Percentiles rank a stretch among this genome's conserved stretches.
These are phyloP conservation scores for Melangyna quadrimaculata DNA, from an alignment of 2,888 invertebrate species.

Conservation along the genomic window DNA sequence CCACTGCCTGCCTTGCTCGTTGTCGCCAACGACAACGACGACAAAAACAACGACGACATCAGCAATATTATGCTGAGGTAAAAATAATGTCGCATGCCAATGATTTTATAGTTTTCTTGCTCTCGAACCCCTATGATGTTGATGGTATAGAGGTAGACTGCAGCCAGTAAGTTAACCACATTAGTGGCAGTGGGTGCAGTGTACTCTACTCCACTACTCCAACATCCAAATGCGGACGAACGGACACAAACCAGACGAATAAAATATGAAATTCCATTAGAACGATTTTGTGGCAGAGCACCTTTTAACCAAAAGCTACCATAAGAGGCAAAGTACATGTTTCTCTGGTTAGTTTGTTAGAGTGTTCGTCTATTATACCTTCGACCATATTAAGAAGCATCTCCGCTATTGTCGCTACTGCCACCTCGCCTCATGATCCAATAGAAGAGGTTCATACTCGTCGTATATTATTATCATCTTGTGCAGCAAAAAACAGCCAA, in stretches of 20 bases:
- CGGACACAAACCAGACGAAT: conserved; percentile 41
- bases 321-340: not conserved
- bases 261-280: conserved; percentile 70
- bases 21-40: conserved; percentile 5
- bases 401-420: not conserved
- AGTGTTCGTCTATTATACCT: not conserved
- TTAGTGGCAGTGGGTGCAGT: conserved; percentile 70
- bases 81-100: conserved; percentile 58
- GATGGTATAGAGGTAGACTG: not conserved
- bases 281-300: conserved; percentile 67
- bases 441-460: conserved; percentile 6
- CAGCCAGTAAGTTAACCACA: conserved; percentile 60
- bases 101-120: conserved; percentile 51
- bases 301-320: conserved; percentile 33
- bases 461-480: conserved; percentile 15
- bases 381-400: conserved; percentile 2
- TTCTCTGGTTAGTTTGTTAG: not conserved
- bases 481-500: conserved; percentile 31
- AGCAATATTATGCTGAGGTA: conserved; percentile 15
- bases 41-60: not conserved
- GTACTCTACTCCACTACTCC: conserved; percentile 14
- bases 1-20: conserved; percentile 30
- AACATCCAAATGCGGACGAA: conserved; percentile 42
- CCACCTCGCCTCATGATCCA: not conserved
- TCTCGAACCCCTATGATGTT: conserved; percentile 20